phyloP scores from a whole-genome alignment of 2,888 invertebrate species.

The Drosophila koepferae region DNA sequence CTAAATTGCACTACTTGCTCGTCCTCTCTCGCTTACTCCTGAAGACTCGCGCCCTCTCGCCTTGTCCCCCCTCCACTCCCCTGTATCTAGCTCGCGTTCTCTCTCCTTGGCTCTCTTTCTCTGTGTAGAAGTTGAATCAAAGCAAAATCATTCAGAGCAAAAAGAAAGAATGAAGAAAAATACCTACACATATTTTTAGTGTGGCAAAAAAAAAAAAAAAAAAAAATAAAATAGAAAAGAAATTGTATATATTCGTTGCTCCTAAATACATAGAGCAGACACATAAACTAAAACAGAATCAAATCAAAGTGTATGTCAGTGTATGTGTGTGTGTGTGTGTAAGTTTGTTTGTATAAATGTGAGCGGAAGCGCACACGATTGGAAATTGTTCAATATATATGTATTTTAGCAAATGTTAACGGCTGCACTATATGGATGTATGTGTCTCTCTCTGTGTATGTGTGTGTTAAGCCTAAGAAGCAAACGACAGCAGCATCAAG shows the following conservation, averaged over 20 bases:
- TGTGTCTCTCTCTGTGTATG: conserved; percentile 5
- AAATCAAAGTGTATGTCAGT: conserved; percentile 34
- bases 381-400: conserved; percentile 52
- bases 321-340: conserved; percentile 24
- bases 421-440: conserved; percentile 2
- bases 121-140: conserved; percentile 64
- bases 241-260: conserved; percentile 77
- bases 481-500: conserved; percentile 17
- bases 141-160: conserved; percentile 68
- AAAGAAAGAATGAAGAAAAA: conserved; percentile 48
- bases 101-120: conserved; percentile 42
- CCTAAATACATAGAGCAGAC: conserved; percentile 62
- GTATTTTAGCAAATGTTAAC: conserved; percentile 46
- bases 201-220: conserved; percentile 66
- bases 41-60: conserved; percentile 5
- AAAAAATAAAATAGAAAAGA: conserved; percentile 57
- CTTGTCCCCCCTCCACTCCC: background rate
- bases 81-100: conserved; percentile 21
- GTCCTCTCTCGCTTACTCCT: conserved; percentile 23
- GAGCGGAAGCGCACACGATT: conserved; percentile 53
- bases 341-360: conserved; percentile 40
- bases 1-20: conserved; percentile 54
- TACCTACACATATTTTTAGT: conserved; percentile 71
- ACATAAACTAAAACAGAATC: conserved; percentile 28
- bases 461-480: conserved; percentile 37